These are phyloP conservation scores for Drosophila anceps DNA, from an alignment of 2,888 invertebrate genomes.

Conservation along the genomic window DNA sequence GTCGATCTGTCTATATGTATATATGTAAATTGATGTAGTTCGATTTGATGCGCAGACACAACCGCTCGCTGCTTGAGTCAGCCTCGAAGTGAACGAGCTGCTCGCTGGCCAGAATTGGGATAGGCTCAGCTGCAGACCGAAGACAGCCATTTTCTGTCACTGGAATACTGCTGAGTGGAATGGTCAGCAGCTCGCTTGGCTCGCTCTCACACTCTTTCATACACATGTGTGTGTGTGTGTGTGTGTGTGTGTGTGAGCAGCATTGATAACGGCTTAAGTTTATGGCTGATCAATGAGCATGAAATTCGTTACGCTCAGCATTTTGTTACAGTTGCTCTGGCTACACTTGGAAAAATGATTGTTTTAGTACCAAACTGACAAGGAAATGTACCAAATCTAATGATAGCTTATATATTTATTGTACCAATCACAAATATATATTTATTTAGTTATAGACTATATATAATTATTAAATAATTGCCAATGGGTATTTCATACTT, in stretches of 20 bases:
- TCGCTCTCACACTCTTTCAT: slow-evolving; percentile 2
- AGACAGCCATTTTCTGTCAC: slow-evolving; percentile 27
- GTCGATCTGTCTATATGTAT: slow-evolving; percentile 28
- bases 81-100: slow-evolving; percentile 63
- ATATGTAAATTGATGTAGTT: neutral
- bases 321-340: slow-evolving; percentile 22
- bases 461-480: neutral
- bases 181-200: slow-evolving; percentile 51
- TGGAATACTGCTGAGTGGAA: slow-evolving; percentile 28
- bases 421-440: neutral
- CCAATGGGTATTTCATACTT: neutral
- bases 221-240: neutral
- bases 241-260: neutral
- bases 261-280: slow-evolving; percentile 36
- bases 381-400: neutral
- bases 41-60: slow-evolving; percentile 36
- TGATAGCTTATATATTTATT: no score
- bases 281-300: slow-evolving; percentile 28
- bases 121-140: slow-evolving; percentile 41
- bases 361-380: neutral
- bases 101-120: slow-evolving; percentile 14
- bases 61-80: slow-evolving; percentile 50
- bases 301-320: slow-evolving; percentile 33
- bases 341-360: neutral
- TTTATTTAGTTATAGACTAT: neutral